Evolutionary conservation across 2,888 invertebrate genomes (phyloP).

Genomic region (Ormyrus thymus): DNA sequence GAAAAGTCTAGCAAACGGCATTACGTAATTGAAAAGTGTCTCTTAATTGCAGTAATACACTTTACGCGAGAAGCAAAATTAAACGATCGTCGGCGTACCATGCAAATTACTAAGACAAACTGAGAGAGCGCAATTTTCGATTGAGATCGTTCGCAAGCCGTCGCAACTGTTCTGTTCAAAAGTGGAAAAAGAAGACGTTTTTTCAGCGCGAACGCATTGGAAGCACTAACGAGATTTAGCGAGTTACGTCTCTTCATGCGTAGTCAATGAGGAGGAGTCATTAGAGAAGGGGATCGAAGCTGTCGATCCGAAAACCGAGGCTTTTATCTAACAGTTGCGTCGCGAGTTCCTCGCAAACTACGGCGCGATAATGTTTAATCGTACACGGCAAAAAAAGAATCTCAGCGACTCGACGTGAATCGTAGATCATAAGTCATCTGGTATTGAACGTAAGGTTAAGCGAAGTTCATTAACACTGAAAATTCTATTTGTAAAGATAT

Average conservation of each 20-base stretch:
- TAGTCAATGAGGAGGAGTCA: slow-evolving; percentile 22
- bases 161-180: background rate
- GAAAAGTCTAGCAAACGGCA: no score
- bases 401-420: background rate
- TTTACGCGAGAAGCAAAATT: background rate
- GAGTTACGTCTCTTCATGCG: slow-evolving; percentile 5
- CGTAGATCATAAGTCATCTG: background rate
- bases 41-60: background rate
- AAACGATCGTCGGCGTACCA: background rate
- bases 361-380: slow-evolving; percentile 35
- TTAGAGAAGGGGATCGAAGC: slow-evolving; percentile 40
- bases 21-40: no score
- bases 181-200: background rate
- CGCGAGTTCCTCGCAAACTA: slow-evolving; percentile 27
- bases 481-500: no score
- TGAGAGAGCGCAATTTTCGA: background rate
- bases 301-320: background rate
- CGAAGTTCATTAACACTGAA: no score
- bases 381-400: slow-evolving; percentile 3
- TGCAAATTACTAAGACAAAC: slow-evolving; percentile 3
- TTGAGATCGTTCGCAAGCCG: no score
- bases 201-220: slow-evolving; percentile 1
- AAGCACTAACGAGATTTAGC: slow-evolving; percentile 27
- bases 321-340: slow-evolving; percentile 44
- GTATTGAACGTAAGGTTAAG: no score